These are phyloP conservation scores for Mongoloraphidia duomilia DNA, from an alignment of 2,888 invertebrate species.

Conservation along the genomic window DNA sequence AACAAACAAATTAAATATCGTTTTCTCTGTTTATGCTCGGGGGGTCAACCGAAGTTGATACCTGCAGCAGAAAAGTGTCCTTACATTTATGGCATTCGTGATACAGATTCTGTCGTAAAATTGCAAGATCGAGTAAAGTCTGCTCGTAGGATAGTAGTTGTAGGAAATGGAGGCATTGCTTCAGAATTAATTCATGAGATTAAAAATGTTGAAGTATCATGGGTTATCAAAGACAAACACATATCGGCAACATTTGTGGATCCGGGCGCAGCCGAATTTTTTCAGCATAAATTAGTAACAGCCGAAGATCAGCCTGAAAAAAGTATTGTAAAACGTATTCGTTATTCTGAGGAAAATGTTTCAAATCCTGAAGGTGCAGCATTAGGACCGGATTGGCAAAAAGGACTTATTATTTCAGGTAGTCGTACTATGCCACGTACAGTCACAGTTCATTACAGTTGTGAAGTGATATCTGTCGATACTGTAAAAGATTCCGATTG, in stretches of 20 bases:
- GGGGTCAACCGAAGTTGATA: conserved; percentile 73
- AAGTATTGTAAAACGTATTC: conserved; percentile 43
- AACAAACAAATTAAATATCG: conserved; percentile 50
- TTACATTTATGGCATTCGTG: conserved; percentile 76
- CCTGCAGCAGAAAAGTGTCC: conserved; percentile 39
- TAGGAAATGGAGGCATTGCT: conserved; percentile 98
- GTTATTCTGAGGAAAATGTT: conserved; percentile 46
- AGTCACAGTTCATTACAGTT: conserved; percentile 45
- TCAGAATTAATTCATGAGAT: conserved; percentile 90
- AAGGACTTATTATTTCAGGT: conserved; percentile 43
- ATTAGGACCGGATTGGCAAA: conserved; percentile 94
- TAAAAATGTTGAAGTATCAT: conserved; percentile 68
- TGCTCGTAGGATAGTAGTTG: conserved; percentile 61
- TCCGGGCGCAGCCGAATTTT: conserved; percentile 89
- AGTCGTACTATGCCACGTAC: conserved; percentile 29
- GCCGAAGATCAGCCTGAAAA: conserved; percentile 16
- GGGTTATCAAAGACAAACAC: conserved; percentile 87
- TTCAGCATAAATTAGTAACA: conserved; percentile 37
- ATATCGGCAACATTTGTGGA: conserved; percentile 92
- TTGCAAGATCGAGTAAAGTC: conserved; percentile 55
- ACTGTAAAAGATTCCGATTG: conserved; percentile 31
- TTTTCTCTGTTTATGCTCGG: conserved; percentile 80
- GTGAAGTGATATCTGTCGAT: conserved; percentile 33
- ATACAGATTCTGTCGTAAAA: conserved; percentile 80
- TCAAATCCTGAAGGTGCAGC: conserved; percentile 63